phyloP scores from a whole-genome alignment of 2,113 vertebrate species.

The Struthidea cinerea region DNA sequence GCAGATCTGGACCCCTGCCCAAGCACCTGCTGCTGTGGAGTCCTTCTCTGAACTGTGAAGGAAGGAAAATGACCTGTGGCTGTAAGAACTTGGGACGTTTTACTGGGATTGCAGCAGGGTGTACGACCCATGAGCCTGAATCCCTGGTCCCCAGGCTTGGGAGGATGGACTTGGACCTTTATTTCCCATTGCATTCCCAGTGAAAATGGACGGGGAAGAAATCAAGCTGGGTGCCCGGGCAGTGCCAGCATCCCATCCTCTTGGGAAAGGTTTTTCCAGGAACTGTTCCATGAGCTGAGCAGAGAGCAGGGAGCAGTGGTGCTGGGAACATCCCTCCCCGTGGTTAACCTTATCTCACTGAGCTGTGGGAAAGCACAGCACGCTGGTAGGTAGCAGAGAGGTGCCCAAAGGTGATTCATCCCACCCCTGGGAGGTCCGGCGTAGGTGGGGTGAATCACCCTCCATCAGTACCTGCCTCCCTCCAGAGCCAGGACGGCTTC shows the following conservation, averaged over 20 bases:
- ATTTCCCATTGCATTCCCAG: neutral
- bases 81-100: neutral
- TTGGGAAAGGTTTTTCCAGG: neutral
- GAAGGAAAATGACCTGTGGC: neutral
- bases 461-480: neutral
- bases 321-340: neutral
- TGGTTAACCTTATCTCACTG: neutral
- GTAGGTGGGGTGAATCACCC: constrained; percentile 24
- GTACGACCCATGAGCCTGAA: fast-evolving
- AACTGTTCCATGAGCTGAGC: neutral
- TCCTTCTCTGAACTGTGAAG: fast-evolving
- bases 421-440: constrained; percentile 27
- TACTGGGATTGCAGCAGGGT: neutral
- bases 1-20: neutral
- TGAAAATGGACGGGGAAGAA: neutral
- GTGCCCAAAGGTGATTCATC: neutral
- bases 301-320: neutral
- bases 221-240: neutral
- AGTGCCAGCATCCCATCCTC: neutral
- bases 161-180: neutral
- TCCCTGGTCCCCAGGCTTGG: neutral
- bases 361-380: neutral
- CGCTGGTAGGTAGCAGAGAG: neutral
- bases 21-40: neutral
- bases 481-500: neutral